These are phyloP conservation scores for Corydoras maculifer DNA, from an alignment of 2,113 vertebrate genomes.

Conservation along the genomic window DNA sequence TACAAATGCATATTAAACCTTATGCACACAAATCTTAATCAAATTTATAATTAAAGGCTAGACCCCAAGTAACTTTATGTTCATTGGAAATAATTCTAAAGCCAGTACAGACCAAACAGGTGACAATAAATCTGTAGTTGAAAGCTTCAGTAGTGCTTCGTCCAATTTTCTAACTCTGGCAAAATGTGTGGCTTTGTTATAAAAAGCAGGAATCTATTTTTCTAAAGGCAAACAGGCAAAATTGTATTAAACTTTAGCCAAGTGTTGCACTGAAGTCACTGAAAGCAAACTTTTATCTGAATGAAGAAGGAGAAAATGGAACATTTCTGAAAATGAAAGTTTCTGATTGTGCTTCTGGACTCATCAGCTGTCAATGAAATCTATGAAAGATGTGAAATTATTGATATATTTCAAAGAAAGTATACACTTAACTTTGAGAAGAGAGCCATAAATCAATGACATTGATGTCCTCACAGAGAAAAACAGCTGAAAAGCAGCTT, in stretches of 20 bases:
- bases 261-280: conserved; percentile 9
- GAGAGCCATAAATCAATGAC: conserved; percentile 42
- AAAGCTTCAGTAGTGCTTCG: no score
- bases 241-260: conserved; percentile 16
- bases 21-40: no score
- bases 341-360: conserved; percentile 13
- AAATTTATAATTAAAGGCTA: no score
- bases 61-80: no score
- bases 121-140: no score
- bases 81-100: no score
- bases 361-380: conserved; percentile 27
- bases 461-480: conserved; percentile 36
- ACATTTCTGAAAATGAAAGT: neutral
- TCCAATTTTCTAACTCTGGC: no score
- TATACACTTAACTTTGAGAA: conserved; percentile 23
- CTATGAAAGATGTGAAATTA: conserved; percentile 35
- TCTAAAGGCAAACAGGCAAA: neutral
- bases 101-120: no score
- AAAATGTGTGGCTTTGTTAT: no score
- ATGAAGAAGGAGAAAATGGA: conserved; percentile 13
- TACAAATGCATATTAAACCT: no score
- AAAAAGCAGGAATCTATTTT: no score
- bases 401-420: conserved; percentile 41
- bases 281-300: conserved; percentile 19
- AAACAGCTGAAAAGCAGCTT: conserved; percentile 38